Conservation (phyloP, 2,113 vertebrate species). For the Corydoras maculifer region DNA sequence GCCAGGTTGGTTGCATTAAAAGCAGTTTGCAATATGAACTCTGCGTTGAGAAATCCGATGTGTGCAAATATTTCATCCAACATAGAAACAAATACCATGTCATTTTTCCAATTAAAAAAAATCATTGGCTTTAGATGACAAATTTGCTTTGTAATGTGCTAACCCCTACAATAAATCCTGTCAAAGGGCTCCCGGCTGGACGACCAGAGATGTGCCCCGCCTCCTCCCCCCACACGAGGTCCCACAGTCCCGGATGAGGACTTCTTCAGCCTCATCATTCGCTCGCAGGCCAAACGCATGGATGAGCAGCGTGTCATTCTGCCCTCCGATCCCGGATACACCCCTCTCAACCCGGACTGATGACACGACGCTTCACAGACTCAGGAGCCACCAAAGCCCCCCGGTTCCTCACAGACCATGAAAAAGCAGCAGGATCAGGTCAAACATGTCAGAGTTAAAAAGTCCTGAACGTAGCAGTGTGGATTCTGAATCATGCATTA, state of each 20-base stretch:
- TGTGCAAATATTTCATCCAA: too few relatives aligned
- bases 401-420: background rate
- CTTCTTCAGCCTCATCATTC: conserved; percentile 89
- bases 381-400: background rate
- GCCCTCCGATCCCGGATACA: conserved; percentile 56
- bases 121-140: too few relatives aligned
- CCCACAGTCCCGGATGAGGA: conserved; percentile 90
- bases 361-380: background rate
- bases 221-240: conserved; percentile 68
- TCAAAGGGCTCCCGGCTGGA: conserved; percentile 84
- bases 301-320: conserved; percentile 87
- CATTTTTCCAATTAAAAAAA: too few relatives aligned
- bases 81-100: too few relatives aligned
- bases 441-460: background rate
- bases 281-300: conserved; percentile 88
- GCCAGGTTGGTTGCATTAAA: conserved; percentile 67
- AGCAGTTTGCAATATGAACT: background rate
- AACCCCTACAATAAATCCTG: too few relatives aligned
- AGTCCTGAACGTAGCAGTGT: background rate
- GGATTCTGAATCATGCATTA: background rate
- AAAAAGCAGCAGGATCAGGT: background rate
- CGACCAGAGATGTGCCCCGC: conserved; percentile 87
- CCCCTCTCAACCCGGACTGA: conserved; percentile 65
- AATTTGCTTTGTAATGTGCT: too few relatives aligned
- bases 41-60: too few relatives aligned